phyloP scores from a whole-genome alignment of 92 coral and sea anemone genomes.

The Epizoanthus stellaris region DNA sequence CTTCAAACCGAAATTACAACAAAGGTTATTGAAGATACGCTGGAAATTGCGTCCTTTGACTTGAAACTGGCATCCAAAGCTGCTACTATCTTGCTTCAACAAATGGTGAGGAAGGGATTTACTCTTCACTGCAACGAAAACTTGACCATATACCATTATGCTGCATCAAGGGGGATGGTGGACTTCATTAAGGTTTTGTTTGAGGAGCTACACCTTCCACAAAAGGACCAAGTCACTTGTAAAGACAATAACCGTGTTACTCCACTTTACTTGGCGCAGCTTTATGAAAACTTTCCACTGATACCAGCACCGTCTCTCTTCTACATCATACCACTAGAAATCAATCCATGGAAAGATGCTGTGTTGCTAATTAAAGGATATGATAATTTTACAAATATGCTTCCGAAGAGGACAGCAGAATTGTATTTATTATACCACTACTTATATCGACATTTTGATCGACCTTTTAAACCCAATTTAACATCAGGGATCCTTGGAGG shows the following conservation, averaged over 20 bases:
- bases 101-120: not conserved
- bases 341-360: constrained; percentile 11
- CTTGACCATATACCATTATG: constrained; percentile 25
- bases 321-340: not conserved
- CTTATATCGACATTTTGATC: not conserved
- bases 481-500: not conserved
- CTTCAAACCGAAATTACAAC: no score
- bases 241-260: constrained; percentile 8
- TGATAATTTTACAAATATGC: not conserved
- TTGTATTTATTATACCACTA: constrained; percentile 1
- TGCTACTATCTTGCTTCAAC: not conserved
- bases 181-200: constrained; percentile 5
- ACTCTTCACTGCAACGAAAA: constrained; percentile 5
- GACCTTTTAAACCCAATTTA: constrained; percentile 6
- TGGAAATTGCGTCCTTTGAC: not conserved
- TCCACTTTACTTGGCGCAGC: constrained; percentile 8
- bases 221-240: not conserved
- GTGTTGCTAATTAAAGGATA: not conserved
- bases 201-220: not conserved
- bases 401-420: constrained; percentile 6
- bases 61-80: constrained; percentile 19
- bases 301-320: no score
- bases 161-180: constrained; percentile 31
- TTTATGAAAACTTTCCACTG: not conserved
- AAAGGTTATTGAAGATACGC: no score